Evolutionary conservation across 1,140 invertebrate species (phyloP).

Genomic region (Drosophila simulans): DNA sequence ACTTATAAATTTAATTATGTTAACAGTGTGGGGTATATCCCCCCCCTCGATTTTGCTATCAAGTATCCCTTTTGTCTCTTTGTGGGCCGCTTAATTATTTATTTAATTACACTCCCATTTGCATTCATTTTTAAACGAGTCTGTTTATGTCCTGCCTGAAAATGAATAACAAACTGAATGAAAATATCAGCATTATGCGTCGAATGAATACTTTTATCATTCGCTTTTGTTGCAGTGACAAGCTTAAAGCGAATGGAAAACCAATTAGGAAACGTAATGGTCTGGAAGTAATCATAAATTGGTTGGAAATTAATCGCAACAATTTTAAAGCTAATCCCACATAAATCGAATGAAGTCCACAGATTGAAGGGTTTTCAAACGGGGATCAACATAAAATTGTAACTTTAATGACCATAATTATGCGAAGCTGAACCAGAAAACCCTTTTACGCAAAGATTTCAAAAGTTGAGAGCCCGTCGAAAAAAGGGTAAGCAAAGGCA

Average conservation of each 20-base stretch:
- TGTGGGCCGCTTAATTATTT: constrained; percentile 70
- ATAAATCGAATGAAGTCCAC: constrained; percentile 27
- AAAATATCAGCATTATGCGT: constrained; percentile 43
- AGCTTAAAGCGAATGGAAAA: constrained; percentile 56
- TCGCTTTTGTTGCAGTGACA: constrained; percentile 44
- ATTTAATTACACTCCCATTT: constrained; percentile 79
- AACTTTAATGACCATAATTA: constrained; percentile 60
- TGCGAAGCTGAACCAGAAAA: constrained; percentile 24
- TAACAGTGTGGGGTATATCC: neutral
- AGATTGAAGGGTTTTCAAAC: constrained; percentile 30
- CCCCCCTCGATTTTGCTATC: neutral
- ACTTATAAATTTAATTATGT: neutral
- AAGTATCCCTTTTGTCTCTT: constrained; percentile 15
- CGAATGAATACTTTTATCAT: constrained; percentile 17
- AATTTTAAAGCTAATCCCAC: constrained; percentile 31
- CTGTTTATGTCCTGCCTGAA: constrained; percentile 48
- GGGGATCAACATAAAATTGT: constrained; percentile 12
- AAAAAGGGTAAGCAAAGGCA: constrained; percentile 22
- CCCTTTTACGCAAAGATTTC: constrained; percentile 34
- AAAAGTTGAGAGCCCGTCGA: constrained; percentile 9
- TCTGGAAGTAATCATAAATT: constrained; percentile 77
- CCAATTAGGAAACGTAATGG: constrained; percentile 76
- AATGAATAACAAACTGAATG: constrained; percentile 48
- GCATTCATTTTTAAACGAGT: constrained; percentile 69
- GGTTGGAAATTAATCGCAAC: constrained; percentile 54